Evolutionary conservation across 2,888 invertebrate genomes (phyloP).

Genomic region (Sericinus montela): DNA sequence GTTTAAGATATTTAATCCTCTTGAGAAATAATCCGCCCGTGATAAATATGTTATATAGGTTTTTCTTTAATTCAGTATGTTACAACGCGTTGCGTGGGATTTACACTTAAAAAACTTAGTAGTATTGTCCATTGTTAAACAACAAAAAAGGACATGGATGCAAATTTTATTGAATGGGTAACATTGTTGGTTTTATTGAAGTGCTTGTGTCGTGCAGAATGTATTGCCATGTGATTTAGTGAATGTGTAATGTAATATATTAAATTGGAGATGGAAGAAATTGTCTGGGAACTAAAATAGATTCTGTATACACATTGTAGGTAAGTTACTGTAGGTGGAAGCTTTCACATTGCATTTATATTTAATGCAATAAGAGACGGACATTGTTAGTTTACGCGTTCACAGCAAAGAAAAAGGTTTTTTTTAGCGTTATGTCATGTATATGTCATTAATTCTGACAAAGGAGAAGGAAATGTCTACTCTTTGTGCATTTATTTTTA

Average conservation of each 20-base stretch:
- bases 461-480: too few species aligned
- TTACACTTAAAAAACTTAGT: too few species aligned
- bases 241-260: neutral
- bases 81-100: too few species aligned
- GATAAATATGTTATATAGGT: neutral
- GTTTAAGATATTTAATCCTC: neutral
- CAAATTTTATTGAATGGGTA: too few species aligned
- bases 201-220: neutral
- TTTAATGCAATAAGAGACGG: neutral
- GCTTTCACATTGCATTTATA: neutral
- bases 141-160: too few species aligned
- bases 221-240: constrained; percentile 1
- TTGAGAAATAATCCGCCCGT: neutral
- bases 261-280: neutral
- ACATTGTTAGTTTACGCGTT: too few species aligned
- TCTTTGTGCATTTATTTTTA: too few species aligned
- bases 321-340: neutral
- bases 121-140: too few species aligned
- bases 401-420: too few species aligned
- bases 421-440: too few species aligned
- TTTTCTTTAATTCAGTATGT: too few species aligned
- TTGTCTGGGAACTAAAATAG: neutral
- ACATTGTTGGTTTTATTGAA: neutral
- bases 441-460: too few species aligned
- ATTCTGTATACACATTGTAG: neutral